Evolutionary conservation across 37 sponge, comb jelly and placozoan species (phyloP).

Genomic region (Bolinopsis microptera): DNA sequence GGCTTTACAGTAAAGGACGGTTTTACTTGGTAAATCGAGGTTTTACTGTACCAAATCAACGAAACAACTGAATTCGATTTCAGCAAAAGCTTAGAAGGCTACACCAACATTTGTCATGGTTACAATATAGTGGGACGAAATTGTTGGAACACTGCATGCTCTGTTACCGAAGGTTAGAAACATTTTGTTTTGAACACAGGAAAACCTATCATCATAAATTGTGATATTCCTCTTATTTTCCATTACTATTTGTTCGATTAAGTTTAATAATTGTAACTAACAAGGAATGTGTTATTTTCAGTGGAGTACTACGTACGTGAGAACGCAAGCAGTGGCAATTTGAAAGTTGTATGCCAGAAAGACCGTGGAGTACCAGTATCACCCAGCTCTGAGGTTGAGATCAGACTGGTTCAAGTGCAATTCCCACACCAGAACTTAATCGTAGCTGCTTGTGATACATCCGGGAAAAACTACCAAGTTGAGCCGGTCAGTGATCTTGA

Average conservation of each 20-base stretch:
- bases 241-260: too few species aligned
- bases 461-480: background rate
- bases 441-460: background rate
- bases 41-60: too few species aligned
- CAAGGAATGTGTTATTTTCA: too few species aligned
- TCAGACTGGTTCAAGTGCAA: background rate
- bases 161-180: background rate
- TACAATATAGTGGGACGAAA: background rate
- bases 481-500: background rate
- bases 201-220: too few species aligned
- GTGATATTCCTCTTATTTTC: too few species aligned
- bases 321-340: background rate
- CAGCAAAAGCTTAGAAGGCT: too few species aligned
- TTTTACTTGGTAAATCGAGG: too few species aligned
- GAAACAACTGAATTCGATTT: too few species aligned
- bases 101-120: background rate
- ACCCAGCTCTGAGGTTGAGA: background rate
- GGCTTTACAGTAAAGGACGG: too few species aligned
- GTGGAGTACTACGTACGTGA: slow-evolving; percentile 33
- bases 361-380: background rate
- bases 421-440: background rate
- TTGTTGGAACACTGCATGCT: background rate
- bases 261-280: too few species aligned
- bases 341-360: background rate
- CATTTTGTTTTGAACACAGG: too few species aligned